Conservation (phyloP, 2,113 vertebrate species). For the Gymnobelideus leadbeateri region DNA sequence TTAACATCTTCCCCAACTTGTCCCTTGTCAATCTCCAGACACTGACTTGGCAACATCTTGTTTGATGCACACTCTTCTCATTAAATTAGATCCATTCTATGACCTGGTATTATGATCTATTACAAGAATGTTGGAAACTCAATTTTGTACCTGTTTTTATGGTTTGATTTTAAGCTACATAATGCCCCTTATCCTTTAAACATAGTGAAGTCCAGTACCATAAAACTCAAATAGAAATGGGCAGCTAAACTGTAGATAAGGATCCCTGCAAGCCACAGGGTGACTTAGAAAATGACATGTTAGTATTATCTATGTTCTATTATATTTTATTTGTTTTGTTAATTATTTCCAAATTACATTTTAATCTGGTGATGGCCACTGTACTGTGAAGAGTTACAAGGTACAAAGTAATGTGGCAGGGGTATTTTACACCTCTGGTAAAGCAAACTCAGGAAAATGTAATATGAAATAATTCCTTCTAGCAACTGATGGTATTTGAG, state of each 20-base stretch:
- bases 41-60: not conserved
- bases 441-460: not conserved
- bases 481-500: not conserved
- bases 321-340: not conserved
- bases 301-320: not conserved
- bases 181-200: not conserved
- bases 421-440: not conserved
- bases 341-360: not conserved
- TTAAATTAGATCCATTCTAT: not conserved
- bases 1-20: not conserved
- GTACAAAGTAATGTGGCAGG: not conserved
- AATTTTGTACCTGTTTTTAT: conserved; percentile 18
- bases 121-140: not conserved
- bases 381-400: not conserved
- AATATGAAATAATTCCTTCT: not conserved
- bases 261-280: not conserved
- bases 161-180: not conserved
- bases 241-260: not conserved
- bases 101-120: not conserved
- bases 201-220: not conserved
- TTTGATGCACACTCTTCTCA: not conserved
- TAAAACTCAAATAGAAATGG: not conserved
- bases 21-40: not conserved
- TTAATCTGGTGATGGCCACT: not conserved
- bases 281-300: not conserved